Evolutionary conservation across 2,888 invertebrate species (phyloP).

Genomic region (Strigamia crassipes): DNA sequence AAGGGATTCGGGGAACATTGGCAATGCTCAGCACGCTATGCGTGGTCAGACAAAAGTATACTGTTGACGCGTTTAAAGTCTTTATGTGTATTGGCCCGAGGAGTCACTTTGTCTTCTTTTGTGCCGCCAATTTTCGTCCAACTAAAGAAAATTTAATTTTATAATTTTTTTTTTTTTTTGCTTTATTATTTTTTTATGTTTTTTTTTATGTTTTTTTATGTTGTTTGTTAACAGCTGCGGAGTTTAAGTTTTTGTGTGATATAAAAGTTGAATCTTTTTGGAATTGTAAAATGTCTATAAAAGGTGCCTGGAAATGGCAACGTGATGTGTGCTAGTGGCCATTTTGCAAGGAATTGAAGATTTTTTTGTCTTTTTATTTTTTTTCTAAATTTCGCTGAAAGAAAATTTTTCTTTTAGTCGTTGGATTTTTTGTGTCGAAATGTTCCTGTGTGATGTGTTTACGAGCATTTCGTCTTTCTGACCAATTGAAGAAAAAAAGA

Average conservation of each 20-base stretch:
- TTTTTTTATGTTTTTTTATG: too few relatives aligned
- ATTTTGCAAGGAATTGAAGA: conserved; percentile 29
- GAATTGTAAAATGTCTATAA: conserved; percentile 6
- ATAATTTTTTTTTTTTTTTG: neutral
- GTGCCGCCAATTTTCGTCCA: neutral
- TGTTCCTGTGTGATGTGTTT: conserved; percentile 18
- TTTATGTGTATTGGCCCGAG: conserved; percentile 32
- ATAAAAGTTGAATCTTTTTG: conserved; percentile 13
- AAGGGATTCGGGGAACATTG: conserved; percentile 24
- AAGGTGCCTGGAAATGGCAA: conserved; percentile 33
- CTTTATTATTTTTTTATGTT: neutral
- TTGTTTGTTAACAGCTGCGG: neutral
- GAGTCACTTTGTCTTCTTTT: conserved; percentile 1
- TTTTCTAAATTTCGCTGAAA: neutral
- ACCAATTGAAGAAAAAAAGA: neutral
- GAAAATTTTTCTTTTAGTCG: neutral
- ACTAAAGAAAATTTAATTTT: neutral
- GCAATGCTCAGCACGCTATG: conserved; percentile 37
- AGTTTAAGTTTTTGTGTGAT: neutral
- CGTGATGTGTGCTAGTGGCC: conserved; percentile 36
- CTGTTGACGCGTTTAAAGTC: conserved; percentile 38
- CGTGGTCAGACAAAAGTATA: conserved; percentile 39
- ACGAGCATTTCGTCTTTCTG: conserved; percentile 21
- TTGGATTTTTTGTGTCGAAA: neutral
- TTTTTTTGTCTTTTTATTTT: neutral